Percentiles rank a stretch among this genome's conserved stretches.
Conservation (phyloP, 1,140 invertebrate genomes). For the Zaprionus ghesquierei region DNA sequence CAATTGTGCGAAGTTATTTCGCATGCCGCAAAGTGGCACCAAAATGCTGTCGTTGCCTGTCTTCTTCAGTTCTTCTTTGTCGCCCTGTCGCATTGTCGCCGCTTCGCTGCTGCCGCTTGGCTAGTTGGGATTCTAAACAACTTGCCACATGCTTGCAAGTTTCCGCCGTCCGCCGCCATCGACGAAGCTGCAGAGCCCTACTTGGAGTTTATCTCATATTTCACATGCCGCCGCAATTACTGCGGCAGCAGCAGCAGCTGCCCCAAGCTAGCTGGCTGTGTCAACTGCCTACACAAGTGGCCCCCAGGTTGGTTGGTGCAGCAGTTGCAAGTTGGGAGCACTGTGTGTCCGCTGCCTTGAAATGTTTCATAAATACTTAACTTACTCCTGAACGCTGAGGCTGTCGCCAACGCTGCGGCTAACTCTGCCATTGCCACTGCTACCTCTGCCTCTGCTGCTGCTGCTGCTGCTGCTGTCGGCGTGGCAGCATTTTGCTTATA, state of each 20-base stretch:
- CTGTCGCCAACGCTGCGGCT: not conserved
- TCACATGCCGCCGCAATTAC: conserved; percentile 80
- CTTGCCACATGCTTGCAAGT: conserved; percentile 74
- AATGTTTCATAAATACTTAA: conserved; percentile 78
- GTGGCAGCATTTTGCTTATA: conserved; percentile 77
- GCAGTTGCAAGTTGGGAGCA: conserved; percentile 11
- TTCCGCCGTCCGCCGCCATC: conserved; percentile 30
- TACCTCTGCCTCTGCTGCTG: not conserved
- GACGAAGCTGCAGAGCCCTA: conserved; percentile 46
- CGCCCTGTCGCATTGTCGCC: conserved; percentile 3
- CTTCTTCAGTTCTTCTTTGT: not conserved
- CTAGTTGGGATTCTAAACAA: conserved; percentile 76
- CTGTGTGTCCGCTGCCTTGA: conserved; percentile 62
- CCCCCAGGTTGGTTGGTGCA: not conserved
- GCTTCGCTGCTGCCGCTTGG: not conserved
- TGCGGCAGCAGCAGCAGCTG: conserved; percentile 37
- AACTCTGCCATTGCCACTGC: not conserved
- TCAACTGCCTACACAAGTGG: conserved; percentile 75
- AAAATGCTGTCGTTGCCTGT: conserved; percentile 77
- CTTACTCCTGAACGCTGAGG: not conserved
- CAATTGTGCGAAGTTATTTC: conserved; percentile 80
- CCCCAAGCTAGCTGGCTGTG: conserved; percentile 51
- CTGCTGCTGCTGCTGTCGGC: conserved; percentile 20
- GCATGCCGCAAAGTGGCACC: conserved; percentile 79
- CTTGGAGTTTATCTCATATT: conserved; percentile 81